Evolutionary conservation across 1,140 invertebrate genomes (phyloP).

Genomic region (Leptinotarsa texana): DNA sequence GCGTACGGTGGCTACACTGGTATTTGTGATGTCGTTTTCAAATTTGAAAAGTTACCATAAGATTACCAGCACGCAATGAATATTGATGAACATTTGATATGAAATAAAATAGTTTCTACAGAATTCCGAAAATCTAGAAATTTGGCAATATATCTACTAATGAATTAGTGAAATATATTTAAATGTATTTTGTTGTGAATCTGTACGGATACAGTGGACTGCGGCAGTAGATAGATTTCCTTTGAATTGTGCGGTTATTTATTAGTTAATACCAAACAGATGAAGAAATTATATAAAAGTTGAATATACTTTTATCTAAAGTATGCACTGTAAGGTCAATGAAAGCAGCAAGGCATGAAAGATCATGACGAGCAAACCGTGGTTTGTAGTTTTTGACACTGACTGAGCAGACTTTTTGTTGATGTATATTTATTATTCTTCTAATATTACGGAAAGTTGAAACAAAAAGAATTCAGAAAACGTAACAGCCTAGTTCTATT

Average conservation of each 20-base stretch:
- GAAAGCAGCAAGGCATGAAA: background rate
- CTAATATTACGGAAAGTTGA: too few species aligned
- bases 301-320: background rate
- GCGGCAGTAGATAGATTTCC: too few species aligned
- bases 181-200: background rate
- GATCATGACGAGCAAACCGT: background rate
- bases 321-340: background rate
- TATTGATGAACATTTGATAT: background rate
- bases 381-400: background rate
- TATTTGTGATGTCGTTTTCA: background rate
- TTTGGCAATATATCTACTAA: background rate
- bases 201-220: background rate
- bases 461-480: too few species aligned
- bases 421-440: background rate
- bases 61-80: background rate
- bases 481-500: too few species aligned
- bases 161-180: background rate
- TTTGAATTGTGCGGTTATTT: too few species aligned
- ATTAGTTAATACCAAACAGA: background rate
- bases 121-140: background rate
- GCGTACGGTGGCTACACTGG: conserved; percentile 3
- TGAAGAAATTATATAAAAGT: background rate
- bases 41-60: background rate
- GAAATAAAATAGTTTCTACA: background rate
- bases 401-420: background rate